phyloP scores from a whole-genome alignment of 2,797 vertebrate genomes.

The Acrossocheilus fasciatus region DNA sequence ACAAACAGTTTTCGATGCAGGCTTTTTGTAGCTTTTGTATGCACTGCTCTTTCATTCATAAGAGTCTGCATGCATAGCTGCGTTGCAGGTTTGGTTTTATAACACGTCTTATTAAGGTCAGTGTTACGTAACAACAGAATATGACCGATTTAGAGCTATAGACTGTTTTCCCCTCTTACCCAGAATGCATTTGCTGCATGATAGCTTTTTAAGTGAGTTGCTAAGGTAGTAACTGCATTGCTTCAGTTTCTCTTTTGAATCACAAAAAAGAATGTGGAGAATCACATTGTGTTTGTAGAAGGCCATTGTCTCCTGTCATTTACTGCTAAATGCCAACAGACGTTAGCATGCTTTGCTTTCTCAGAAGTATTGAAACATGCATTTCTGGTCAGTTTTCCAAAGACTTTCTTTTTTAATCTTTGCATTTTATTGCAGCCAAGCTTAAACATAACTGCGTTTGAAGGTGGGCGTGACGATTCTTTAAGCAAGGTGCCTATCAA shows the following conservation, averaged over 20 bases:
- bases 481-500: neutral
- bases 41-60: constrained; percentile 26
- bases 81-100: constrained; percentile 40
- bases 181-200: neutral
- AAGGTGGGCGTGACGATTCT: constrained; percentile 19
- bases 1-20: neutral
- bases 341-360: neutral
- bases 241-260: constrained; percentile 41
- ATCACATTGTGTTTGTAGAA: constrained; percentile 15
- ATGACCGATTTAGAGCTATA: neutral
- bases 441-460: neutral
- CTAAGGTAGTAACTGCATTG: neutral
- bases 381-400: neutral
- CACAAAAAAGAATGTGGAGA: neutral
- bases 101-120: constrained; percentile 45
- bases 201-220: constrained; percentile 10
- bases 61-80: constrained; percentile 5
- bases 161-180: constrained; percentile 6
- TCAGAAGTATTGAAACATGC: neutral
- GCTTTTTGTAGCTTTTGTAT: neutral
- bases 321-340: constrained; percentile 3
- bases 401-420: neutral
- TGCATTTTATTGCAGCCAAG: neutral
- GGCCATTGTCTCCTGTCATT: constrained; percentile 17
- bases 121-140: constrained; percentile 37